Evolutionary conservation across 2,888 invertebrate genomes (phyloP), one percentile per base, ranked within the genome.

Genomic region (Drepanosiphum platanoidis): DNA sequence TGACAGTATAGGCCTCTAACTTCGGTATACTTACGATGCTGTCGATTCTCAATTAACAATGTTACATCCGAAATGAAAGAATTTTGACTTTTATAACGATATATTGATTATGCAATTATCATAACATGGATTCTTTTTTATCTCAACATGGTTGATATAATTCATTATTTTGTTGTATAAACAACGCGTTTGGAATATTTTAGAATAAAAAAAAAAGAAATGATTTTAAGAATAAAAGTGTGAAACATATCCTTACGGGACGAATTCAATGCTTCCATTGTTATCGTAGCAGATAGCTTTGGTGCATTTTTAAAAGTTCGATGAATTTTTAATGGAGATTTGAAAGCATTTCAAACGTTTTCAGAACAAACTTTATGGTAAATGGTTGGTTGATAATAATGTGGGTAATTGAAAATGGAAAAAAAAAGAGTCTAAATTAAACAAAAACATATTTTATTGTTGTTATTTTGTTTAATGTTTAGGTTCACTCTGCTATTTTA

Each of bases 261-360:
- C 46, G 32, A 46, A 66, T 42, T 66, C 32, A 66, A 79, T 32
- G 78, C 78, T 46, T 80, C 34, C 22, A 80, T 70, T 80, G 80
- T 68, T 80, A 70, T 18, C 36, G 15, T 13, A 52, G 7, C 52
- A 18, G 32, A 52, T 70, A 66, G 36, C 22, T 78, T 64, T 66
- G 64, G 32, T 77, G 8, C 22, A n/a, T 42, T 66, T 64, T 79
- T 42, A 66, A 78, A 42, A 22, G 42, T 46, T 66, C n/a, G 42
- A 66, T n/a, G 30, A 42, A 70, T 46, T 70, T 80, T 70, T 80
- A 80, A 80, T 68, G 46, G 42, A 52, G 4, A 52, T 80, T 36
- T 70, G 36, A 80, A 80, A 80, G 70, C 80, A 70, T 80, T 80
- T 70, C 70, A 80, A 80, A 80, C 18, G 52, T 18, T 58, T 70